Percentiles rank a stretch among this genome's conserved stretches.
Evolutionary conservation across 2,888 invertebrate species (phyloP).

Genomic region (Theretra japonica): DNA sequence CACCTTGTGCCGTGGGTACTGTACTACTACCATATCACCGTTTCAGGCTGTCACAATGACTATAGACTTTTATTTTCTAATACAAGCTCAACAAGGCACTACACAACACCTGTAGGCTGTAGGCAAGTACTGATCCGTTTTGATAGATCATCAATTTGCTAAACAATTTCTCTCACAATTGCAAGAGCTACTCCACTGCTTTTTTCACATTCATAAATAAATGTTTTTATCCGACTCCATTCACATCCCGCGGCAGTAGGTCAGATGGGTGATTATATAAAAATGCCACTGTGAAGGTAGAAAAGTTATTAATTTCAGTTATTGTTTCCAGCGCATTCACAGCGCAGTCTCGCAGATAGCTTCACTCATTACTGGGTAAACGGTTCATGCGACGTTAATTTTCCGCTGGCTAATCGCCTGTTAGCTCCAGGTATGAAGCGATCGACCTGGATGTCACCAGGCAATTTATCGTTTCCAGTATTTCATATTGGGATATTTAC

Average conservation of each 20-base stretch:
- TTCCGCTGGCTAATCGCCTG: conserved; percentile 49
- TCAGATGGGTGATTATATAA: conserved; percentile 2
- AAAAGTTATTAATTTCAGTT: conserved; percentile 22
- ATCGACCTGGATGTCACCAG: conserved; percentile 14
- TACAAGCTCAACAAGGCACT: too few relatives aligned
- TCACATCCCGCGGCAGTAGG: neutral
- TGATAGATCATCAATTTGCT: too few relatives aligned
- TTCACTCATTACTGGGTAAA: conserved; percentile 45
- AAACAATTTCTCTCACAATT: too few relatives aligned
- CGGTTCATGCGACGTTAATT: conserved; percentile 46
- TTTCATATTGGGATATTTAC: neutral
- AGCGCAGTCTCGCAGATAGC: conserved; percentile 30
- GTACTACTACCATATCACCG: too few relatives aligned
- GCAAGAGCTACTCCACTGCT: too few relatives aligned
- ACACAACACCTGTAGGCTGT: too few relatives aligned
- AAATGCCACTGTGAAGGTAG: neutral
- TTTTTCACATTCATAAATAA: too few relatives aligned
- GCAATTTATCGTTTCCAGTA: conserved; percentile 27
- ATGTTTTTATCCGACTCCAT: too few relatives aligned
- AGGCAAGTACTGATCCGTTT: too few relatives aligned
- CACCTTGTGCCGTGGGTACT: too few relatives aligned
- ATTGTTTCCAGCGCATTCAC: conserved; percentile 15
- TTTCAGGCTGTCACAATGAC: too few relatives aligned
- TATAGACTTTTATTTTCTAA: too few relatives aligned
- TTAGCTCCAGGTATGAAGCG: conserved; percentile 32